phyloP scores from a whole-genome alignment of 92 coral and sea anemone genomes.

The Virgularia gustaviana region DNA sequence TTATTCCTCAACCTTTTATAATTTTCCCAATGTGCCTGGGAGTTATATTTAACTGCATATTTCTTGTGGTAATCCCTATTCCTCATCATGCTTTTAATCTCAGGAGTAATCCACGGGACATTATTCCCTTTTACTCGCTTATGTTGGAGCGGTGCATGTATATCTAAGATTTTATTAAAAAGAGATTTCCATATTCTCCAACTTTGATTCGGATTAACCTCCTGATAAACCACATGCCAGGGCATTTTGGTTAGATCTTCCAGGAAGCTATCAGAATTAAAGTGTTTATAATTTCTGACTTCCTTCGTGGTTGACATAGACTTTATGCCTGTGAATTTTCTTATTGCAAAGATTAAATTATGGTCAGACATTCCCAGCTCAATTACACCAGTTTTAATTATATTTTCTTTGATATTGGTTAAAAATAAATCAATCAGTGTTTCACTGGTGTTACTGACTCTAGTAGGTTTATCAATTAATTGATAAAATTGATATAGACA shows the following conservation, averaged over 20 bases:
- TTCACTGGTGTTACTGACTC: conserved; percentile 39
- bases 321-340: conserved; percentile 37
- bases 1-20: neutral
- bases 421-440: conserved; percentile 49
- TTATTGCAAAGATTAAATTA: conserved; percentile 40
- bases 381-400: conserved; percentile 49
- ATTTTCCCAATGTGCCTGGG: conserved; percentile 16
- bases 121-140: conserved; percentile 8
- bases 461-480: conserved; percentile 47
- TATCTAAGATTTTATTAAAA: conserved; percentile 4
- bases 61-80: conserved; percentile 30
- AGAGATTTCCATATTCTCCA: conserved; percentile 37
- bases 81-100: conserved; percentile 19
- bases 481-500: conserved; percentile 42
- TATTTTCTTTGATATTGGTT: conserved; percentile 49
- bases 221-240: neutral
- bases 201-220: conserved; percentile 13
- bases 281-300: neutral
- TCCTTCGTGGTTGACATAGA: neutral
- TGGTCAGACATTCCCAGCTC: conserved; percentile 57
- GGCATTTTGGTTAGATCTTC: conserved; percentile 26
- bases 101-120: conserved; percentile 41
- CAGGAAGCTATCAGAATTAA: neutral
- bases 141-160: conserved; percentile 35
- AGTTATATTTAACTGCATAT: conserved; percentile 13